A percentile compares a stretch with the other conserved stretches of the same genome.
phyloP scores from a whole-genome alignment of 2,888 invertebrate species.

The Acronicta psi region DNA sequence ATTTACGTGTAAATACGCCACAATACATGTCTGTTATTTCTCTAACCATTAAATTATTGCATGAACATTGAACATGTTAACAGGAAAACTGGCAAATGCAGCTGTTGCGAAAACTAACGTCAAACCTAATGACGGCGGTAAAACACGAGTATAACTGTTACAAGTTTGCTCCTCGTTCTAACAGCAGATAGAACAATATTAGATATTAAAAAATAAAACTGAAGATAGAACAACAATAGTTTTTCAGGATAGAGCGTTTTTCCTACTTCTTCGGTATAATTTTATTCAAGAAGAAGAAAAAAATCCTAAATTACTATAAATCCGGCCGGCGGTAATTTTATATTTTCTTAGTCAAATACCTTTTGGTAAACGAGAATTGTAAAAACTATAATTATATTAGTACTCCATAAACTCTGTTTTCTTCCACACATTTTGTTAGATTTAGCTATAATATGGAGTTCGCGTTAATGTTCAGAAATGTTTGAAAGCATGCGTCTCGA shows the following conservation, averaged over 20 bases:
- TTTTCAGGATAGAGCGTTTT: too few species aligned
- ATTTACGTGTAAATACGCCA: constrained; percentile 16
- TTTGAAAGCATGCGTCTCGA: constrained; percentile 58
- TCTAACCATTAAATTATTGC: constrained; percentile 25
- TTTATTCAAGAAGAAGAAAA: too few species aligned
- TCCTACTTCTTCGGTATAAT: too few species aligned
- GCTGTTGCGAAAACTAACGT: constrained; percentile 31
- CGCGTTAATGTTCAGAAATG: constrained; percentile 65
- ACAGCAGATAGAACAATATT: constrained; percentile 4
- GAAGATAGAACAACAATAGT: too few species aligned
- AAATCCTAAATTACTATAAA: too few species aligned
- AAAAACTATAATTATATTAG: too few species aligned
- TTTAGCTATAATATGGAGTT: constrained; percentile 31
- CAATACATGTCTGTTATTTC: constrained; percentile 23
- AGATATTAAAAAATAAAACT: too few species aligned
- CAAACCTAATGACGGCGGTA: constrained; percentile 24
- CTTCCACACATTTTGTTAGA: background rate
- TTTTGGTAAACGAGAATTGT: too few species aligned
- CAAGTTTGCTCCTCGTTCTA: constrained; percentile 6
- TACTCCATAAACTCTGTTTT: background rate
- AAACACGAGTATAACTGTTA: constrained; percentile 15
- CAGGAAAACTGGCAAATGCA: constrained; percentile 29
- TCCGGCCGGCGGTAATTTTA: too few species aligned
- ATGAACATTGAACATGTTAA: constrained; percentile 28
- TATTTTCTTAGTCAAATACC: too few species aligned